phyloP scores from a whole-genome alignment of 2,113 vertebrate species.

The Pteruthius melanotis region DNA sequence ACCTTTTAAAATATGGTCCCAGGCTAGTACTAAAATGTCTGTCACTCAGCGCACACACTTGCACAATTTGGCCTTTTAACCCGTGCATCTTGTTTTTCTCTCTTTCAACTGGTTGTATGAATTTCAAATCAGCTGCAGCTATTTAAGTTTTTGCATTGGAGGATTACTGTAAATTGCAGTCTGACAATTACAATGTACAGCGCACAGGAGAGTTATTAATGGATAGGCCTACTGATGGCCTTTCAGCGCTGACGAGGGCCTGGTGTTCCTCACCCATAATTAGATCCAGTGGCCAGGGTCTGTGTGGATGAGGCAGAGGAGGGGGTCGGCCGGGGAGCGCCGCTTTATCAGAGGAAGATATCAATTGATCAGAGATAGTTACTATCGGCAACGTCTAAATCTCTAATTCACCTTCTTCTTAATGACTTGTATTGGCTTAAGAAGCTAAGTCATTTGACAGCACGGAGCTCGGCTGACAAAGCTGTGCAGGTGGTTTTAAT shows the following conservation, averaged over 20 bases:
- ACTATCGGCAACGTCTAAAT: slow-evolving; percentile 73
- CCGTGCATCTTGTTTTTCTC: slow-evolving; percentile 83
- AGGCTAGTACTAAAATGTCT: slow-evolving; percentile 87
- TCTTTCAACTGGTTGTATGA: slow-evolving; percentile 82
- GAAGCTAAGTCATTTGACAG: slow-evolving; percentile 73
- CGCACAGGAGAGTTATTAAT: slow-evolving; percentile 87
- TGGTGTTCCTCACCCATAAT: slow-evolving; percentile 84
- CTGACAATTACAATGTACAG: slow-evolving; percentile 90
- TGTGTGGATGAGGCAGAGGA: slow-evolving; percentile 14
- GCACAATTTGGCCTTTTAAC: slow-evolving; percentile 80
- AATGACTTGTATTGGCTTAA: slow-evolving; percentile 85
- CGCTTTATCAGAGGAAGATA: slow-evolving; percentile 78
- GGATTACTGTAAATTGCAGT: slow-evolving; percentile 89
- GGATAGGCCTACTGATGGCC: slow-evolving; percentile 83
- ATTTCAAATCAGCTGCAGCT: slow-evolving; percentile 84
- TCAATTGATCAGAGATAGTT: slow-evolving; percentile 81
- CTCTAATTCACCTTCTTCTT: slow-evolving; percentile 75
- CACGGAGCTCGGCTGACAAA: slow-evolving; percentile 74
- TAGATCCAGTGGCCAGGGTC: slow-evolving; percentile 82
- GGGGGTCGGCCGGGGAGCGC: slow-evolving; percentile 36
- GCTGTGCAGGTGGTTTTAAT: slow-evolving; percentile 83
- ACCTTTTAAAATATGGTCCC: slow-evolving; percentile 87
- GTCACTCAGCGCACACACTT: slow-evolving; percentile 87
- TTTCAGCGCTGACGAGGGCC: slow-evolving; percentile 80
- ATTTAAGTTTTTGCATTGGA: slow-evolving; percentile 77